Evolutionary conservation across 92 coral and sea anemone species (phyloP).

Genomic region (Isaurus tuberculatus): DNA sequence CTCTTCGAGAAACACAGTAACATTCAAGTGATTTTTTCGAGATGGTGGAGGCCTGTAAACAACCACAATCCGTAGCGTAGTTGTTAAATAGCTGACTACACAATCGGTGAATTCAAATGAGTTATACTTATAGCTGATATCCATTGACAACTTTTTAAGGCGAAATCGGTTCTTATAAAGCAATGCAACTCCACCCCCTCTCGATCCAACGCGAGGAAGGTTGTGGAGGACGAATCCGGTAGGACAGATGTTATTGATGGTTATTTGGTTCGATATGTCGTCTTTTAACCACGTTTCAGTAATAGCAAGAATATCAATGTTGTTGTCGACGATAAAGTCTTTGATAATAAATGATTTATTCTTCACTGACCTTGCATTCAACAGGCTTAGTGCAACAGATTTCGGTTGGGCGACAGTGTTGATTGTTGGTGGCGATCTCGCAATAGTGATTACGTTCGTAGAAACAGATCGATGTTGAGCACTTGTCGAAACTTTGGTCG

Average conservation of each 20-base stretch:
- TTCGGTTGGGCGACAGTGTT: constrained; percentile 25
- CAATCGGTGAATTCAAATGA: constrained; percentile 46
- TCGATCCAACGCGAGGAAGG: constrained; percentile 38
- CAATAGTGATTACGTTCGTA: too few relatives aligned
- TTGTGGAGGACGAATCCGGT: constrained; percentile 47
- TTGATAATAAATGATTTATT: constrained; percentile 13
- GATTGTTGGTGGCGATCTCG: not conserved
- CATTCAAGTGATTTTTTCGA: constrained; percentile 50
- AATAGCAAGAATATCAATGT: constrained; percentile 20
- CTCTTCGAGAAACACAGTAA: constrained; percentile 49
- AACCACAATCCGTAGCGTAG: constrained; percentile 52
- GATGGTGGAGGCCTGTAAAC: constrained; percentile 59
- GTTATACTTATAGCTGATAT: constrained; percentile 7
- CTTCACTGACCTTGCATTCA: constrained; percentile 19
- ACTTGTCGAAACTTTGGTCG: not conserved
- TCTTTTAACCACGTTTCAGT: constrained; percentile 56
- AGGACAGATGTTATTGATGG: constrained; percentile 52
- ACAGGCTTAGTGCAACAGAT: constrained; percentile 21
- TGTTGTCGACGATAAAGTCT: not conserved
- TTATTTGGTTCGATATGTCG: constrained; percentile 39
- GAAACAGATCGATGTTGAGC: not conserved
- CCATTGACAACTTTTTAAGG: constrained; percentile 26
- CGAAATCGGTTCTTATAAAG: constrained; percentile 49
- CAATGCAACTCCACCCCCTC: constrained; percentile 56
- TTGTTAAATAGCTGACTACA: constrained; percentile 52